phyloP scores from a whole-genome alignment of 2,888 invertebrate species.

The Griposia aprilina region DNA sequence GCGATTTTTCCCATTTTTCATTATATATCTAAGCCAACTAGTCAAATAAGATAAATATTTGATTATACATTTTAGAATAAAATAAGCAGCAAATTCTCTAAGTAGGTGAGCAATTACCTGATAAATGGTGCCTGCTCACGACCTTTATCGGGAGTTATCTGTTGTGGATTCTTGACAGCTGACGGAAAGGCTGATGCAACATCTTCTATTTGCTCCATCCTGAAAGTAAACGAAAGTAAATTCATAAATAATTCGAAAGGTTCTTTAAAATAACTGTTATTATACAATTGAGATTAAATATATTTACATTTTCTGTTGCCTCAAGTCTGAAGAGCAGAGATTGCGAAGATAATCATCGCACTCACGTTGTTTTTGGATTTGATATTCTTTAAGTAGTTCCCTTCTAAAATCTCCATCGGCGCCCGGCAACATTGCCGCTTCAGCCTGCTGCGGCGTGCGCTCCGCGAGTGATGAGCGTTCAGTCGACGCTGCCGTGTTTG shows the following conservation, averaged over 20 bases:
- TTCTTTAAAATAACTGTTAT: slow-evolving; percentile 35
- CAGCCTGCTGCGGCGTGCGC: slow-evolving; percentile 77
- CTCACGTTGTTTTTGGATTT: slow-evolving; percentile 93
- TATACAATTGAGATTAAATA: slow-evolving; percentile 35
- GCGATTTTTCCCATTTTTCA: not conserved
- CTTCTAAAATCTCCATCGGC: slow-evolving; percentile 88
- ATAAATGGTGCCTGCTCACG: slow-evolving; percentile 71
- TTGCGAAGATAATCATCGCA: slow-evolving; percentile 88
- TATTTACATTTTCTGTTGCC: slow-evolving; percentile 84
- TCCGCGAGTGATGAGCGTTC: slow-evolving; percentile 85
- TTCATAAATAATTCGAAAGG: slow-evolving; percentile 16
- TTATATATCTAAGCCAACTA: slow-evolving; percentile 12
- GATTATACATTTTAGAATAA: not conserved
- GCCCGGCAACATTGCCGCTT: slow-evolving; percentile 75
- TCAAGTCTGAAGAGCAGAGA: slow-evolving; percentile 84
- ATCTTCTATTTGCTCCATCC: slow-evolving; percentile 79
- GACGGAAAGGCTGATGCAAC: slow-evolving; percentile 74
- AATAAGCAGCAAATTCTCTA: slow-evolving; percentile 7
- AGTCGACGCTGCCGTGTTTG: slow-evolving; percentile 93
- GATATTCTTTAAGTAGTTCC: slow-evolving; percentile 95
- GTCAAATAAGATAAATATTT: slow-evolving; percentile 20
- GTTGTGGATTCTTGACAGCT: slow-evolving; percentile 71
- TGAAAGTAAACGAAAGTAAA: slow-evolving; percentile 72
- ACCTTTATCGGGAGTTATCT: slow-evolving; percentile 69
- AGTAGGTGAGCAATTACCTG: slow-evolving; percentile 71